Base-by-base conservation (phyloP, 2,113 vertebrate genomes). In the Chamaea fasciata region DNA sequence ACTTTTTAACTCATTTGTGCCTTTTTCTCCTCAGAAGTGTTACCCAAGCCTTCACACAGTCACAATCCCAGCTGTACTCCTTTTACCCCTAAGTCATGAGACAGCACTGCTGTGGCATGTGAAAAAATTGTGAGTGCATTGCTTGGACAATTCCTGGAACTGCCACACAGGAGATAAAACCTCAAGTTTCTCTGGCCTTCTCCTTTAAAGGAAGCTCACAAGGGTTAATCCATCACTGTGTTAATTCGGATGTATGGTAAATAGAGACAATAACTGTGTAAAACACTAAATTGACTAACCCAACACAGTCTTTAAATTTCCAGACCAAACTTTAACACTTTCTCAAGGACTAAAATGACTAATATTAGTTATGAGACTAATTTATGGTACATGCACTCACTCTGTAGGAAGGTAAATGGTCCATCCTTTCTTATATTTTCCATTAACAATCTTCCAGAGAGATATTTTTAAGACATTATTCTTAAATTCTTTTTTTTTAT, bases 251-350 rank as follows among this genome's bases (percentile, higher is more conserved):
- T 63, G 9, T 37, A 41, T 31, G 10, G 15, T 39, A 39, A 39
- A 39, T 39, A 39, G 37, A 39, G 37, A 39, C 37, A 39, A 39
- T 39, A 39, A 39, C 12, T 56, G 12, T 7, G 42, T 64, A 41
- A 85, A 88, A 56, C 26, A 27, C 0, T 12, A 10, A 53, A 39
- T 46, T 2, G 23, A 21, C 2, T 14, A 73, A 68, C 0, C 1
- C 17, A 28, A 35, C 4, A 42, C 9, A 59, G 17, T 7, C 3
- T 55, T 84, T 69, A 28, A 31, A 41, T 74, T 87, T 82, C 31
- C 28, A 41, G 42, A 69, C 2, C 15, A 39, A 49, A 44, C 37
- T 59, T 52, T 5, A 73, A n/a, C 10, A 24, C 4, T 62, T 63
- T 56, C 35, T 73, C 5, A 74, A 70, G 50, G 7, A 56, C 9